These are phyloP conservation scores for Dimorphilus gyrociliatus DNA, from an alignment of 2,888 invertebrate species.

Conservation along the genomic window DNA sequence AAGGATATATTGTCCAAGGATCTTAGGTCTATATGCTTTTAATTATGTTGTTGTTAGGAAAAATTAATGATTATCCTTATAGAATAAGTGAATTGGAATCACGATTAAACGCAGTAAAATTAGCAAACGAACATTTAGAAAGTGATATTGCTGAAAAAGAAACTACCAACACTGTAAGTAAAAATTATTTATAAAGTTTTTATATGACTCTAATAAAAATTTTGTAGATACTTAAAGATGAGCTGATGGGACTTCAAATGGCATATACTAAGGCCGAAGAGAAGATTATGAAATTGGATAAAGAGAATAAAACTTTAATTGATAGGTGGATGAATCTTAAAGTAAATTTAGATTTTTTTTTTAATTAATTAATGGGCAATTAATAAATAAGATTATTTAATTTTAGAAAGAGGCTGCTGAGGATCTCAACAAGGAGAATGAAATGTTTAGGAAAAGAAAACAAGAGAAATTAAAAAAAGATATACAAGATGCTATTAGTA, in stretches of 20 bases:
- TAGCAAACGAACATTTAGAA: no score
- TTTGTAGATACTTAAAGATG: conserved; percentile 62
- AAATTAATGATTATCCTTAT: no score
- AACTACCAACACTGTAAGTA: no score
- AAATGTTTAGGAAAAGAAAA: conserved; percentile 52
- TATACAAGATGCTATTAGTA: conserved; percentile 74
- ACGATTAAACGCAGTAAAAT: no score
- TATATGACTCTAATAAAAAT: no score
- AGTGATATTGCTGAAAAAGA: no score
- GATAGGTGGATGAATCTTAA: neutral
- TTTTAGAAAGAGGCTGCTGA: conserved; percentile 85
- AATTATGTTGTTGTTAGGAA: no score
- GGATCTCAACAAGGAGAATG: conserved; percentile 89
- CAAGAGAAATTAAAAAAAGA: conserved; percentile 53
- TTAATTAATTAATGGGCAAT: no score
- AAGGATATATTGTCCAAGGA: conserved; percentile 57
- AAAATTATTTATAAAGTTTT: no score
- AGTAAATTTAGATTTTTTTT: no score
- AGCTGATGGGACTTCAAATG: conserved; percentile 80
- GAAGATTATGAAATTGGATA: conserved; percentile 52
- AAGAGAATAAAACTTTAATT: conserved; percentile 18
- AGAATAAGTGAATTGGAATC: no score
- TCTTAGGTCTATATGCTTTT: conserved; percentile 49
- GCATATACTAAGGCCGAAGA: conserved; percentile 77
- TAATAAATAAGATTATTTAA: conserved; percentile 54